Evolutionary conservation across 2,888 invertebrate genomes (phyloP), one percentile per base, ranked within the genome.

Genomic region (Lissonota sp.): DNA sequence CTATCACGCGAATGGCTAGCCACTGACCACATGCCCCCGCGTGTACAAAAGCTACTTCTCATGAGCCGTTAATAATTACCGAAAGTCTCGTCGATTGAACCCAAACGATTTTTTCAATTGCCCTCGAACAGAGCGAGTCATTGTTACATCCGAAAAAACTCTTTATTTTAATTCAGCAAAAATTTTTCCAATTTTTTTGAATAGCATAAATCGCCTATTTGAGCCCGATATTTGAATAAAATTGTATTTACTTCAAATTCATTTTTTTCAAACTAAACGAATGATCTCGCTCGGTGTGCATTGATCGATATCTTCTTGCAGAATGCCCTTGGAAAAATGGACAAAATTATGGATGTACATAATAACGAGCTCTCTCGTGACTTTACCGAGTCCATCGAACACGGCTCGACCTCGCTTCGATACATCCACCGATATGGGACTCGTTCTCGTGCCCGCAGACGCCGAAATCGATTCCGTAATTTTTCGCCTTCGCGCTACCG

Each of bases 401-500:
- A 87, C 89, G 86, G 95, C 96, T 89, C 96, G 96, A 91, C 97
- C 97, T 74, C 95, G 96, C 90, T 97, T 97, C 94, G 97, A 97
- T 93, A 95, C 96, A 80, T 95, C 96, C 88, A 96, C 97, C 85
- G 95, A 96, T 88, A 96, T 98, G 95, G 94, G 96, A 89, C 94
- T 97, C 85, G 96, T 97, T 83, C 94, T 97, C 76, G 95, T 98
- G 79, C 98, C 98, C 73, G 95, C 96, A 66, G 97, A 97, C 92
- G 97, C 97, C 63, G 95, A 96, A 88, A 95, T 97, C 87, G 96
- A 96, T 87, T 96, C 97, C 74, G 96, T 97, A 91, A 96, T 98
- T 93, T 98, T 98, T 94, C 94, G 97, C 88, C 95, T 98, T 87
- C 95, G 97, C 89, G 98, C 97, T 83, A 96, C 96, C 86, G 98